Percentiles rank a stretch among this genome's conserved stretches.
Conservation (phyloP, 2,113 vertebrate species). For the Dromaius novaehollandiae region DNA sequence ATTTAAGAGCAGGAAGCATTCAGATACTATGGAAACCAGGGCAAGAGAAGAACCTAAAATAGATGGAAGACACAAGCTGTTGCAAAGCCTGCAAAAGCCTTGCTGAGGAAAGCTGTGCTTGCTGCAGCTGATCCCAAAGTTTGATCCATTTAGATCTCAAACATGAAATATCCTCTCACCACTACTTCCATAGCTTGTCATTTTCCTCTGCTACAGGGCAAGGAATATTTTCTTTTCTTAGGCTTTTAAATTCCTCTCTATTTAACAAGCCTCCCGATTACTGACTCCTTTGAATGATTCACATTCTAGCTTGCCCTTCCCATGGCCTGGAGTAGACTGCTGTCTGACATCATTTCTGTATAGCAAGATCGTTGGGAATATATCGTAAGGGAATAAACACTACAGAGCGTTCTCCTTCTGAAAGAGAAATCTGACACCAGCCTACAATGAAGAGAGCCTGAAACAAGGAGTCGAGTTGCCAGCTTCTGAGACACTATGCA, state of each 20-base stretch:
- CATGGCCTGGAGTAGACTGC: background rate
- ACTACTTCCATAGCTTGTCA: background rate
- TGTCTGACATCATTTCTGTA: background rate
- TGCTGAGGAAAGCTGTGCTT: conserved; percentile 7
- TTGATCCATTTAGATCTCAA: conserved; percentile 18
- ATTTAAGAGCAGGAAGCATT: conserved; percentile 53
- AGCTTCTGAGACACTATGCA: background rate
- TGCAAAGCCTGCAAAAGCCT: conserved; percentile 51
- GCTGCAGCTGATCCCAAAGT: conserved; percentile 38
- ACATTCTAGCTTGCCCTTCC: background rate
- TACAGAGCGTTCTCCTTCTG: background rate
- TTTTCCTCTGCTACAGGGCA: background rate
- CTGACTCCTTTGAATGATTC: background rate
- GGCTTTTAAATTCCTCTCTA: conserved; percentile 4
- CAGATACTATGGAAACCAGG: conserved; percentile 66
- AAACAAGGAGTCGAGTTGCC: background rate
- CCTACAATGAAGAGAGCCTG: background rate
- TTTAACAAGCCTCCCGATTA: conserved; percentile 25
- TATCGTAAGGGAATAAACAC: background rate
- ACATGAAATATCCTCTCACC: background rate
- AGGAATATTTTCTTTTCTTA: background rate
- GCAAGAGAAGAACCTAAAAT: conserved; percentile 58
- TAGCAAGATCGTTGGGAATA: background rate
- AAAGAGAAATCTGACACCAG: background rate
- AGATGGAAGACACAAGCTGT: conserved; percentile 43